Base-by-base conservation (phyloP, 2,888 invertebrate genomes). In the Dynastes grantii region DNA sequence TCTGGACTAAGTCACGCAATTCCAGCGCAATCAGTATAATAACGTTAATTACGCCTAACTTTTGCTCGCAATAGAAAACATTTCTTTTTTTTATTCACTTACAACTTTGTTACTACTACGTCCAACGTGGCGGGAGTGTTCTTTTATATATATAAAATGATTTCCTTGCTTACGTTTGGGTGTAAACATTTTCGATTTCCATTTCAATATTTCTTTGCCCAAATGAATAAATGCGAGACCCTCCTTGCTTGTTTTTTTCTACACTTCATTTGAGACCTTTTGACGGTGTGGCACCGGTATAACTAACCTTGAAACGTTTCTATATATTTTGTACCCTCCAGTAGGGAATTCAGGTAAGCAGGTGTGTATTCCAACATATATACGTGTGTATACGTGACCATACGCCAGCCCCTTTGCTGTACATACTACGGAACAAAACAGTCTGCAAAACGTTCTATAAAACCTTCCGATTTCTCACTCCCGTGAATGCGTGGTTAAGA, bases 291-390 rank as follows among this genome's bases (percentile, higher is more conserved):
- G 73, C 73, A 75, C 73, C 73, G 73, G 61, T 49, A 45, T 13
- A 13, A 49, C 61, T 63, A 75, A 49, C 73, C 61, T 75, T 75
- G 63, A 61, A 75, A 29, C 73, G 63, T 75, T 75, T 75, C 61
- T 68, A 68, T 75, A 63, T 70, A 61, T 79, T 76, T 76, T 64
- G 67, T 76, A 76, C 63, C 71, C 76, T 70, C 65, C 37, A 16
- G 71, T 68, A 32, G 76, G 76, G 45, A 49, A 61, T 55, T 63
- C 78, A 79, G 78, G 78, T 79, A 79, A 76, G 78, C 78, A 79
- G 78, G 78, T 79, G 78, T 70, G 76, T 76, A 75, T 75, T 61
- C 49, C 61, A 75, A 61, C 73, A 75, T 45, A 11, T 11, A 45
- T 37, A 5, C 32, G 32, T 37, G 32, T 61, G 63, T 61, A 61